phyloP scores from a whole-genome alignment of 2,797 vertebrate genomes.

The Pogonophryne albipinna region DNA sequence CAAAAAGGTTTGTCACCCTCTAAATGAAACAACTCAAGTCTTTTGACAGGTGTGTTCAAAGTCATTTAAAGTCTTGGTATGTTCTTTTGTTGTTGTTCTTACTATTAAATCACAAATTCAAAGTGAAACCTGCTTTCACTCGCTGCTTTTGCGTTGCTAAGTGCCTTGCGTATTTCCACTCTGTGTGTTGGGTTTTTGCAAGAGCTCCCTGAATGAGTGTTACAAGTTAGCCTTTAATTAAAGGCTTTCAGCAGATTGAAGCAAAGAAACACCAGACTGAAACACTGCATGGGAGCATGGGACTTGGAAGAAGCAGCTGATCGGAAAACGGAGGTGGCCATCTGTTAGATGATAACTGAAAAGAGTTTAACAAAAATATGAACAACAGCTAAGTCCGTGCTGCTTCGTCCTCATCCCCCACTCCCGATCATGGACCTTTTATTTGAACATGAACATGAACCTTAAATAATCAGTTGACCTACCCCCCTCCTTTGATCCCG shows the following conservation, averaged over 20 bases:
- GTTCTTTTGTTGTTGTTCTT: not conserved
- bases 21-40: not conserved
- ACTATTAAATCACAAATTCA: conserved; percentile 3
- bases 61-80: not conserved
- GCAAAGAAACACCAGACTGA: conserved; percentile 13
- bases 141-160: too few species aligned
- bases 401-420: not conserved
- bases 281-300: conserved; percentile 15
- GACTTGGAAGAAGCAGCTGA: conserved; percentile 23
- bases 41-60: not conserved
- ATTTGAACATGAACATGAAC: conserved; percentile 3
- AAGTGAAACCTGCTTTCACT: not conserved
- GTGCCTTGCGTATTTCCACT: too few species aligned
- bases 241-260: conserved; percentile 4
- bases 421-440: not conserved
- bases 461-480: conserved; percentile 63
- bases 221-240: conserved; percentile 10
- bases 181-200: too few species aligned
- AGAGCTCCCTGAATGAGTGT: not conserved
- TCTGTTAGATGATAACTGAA: conserved; percentile 15
- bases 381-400: conserved; percentile 5
- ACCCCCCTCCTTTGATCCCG: conserved; percentile 72
- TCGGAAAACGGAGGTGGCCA: conserved; percentile 12
- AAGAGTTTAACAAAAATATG: conserved; percentile 30
- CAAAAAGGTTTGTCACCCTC: conserved; percentile 9